Evolutionary conservation across 2,113 vertebrate genomes (phyloP).

Genomic region (Cynoglossus semilaevis): DNA sequence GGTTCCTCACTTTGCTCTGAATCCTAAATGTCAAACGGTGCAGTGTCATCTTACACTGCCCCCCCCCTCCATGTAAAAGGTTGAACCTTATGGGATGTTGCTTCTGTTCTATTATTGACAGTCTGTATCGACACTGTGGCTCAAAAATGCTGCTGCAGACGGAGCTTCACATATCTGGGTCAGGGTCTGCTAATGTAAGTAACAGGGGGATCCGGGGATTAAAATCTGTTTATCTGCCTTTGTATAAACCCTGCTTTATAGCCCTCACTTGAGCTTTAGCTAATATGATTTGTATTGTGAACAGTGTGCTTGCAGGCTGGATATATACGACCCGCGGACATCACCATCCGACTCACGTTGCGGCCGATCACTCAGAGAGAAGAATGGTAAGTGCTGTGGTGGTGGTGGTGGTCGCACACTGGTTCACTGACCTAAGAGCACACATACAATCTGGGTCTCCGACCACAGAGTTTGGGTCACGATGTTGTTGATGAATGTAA

Average conservation of each 20-base stretch:
- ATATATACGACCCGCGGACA: conserved; percentile 48
- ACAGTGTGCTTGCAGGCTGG: conserved; percentile 32
- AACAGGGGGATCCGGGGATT: conserved; percentile 77
- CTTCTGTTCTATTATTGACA: conserved; percentile 18
- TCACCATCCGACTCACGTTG: conserved; percentile 15
- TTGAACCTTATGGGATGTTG: neutral
- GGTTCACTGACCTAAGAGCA: neutral
- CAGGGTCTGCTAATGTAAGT: conserved; percentile 78
- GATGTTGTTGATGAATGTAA: neutral
- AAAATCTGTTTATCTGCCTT: conserved; percentile 77
- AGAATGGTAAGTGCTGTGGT: conserved; percentile 10
- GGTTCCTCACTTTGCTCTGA: conserved; percentile 58
- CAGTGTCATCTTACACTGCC: conserved; percentile 71
- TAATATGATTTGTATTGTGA: conserved; percentile 73
- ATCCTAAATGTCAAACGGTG: conserved; percentile 60
- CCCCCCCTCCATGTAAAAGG: conserved; percentile 48
- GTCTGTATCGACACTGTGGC: conserved; percentile 28
- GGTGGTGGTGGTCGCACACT: neutral
- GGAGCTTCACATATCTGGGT: conserved; percentile 71
- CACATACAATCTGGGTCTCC: neutral
- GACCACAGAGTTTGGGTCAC: neutral
- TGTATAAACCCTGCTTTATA: conserved; percentile 74
- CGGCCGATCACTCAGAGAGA: conserved; percentile 8
- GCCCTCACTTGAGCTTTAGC: conserved; percentile 61
- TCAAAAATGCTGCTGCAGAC: conserved; percentile 39